A percentile compares a stretch with the other conserved stretches of the same genome.
phyloP scores from a whole-genome alignment of 2,113 vertebrate genomes.

The Glareola pratincola region DNA sequence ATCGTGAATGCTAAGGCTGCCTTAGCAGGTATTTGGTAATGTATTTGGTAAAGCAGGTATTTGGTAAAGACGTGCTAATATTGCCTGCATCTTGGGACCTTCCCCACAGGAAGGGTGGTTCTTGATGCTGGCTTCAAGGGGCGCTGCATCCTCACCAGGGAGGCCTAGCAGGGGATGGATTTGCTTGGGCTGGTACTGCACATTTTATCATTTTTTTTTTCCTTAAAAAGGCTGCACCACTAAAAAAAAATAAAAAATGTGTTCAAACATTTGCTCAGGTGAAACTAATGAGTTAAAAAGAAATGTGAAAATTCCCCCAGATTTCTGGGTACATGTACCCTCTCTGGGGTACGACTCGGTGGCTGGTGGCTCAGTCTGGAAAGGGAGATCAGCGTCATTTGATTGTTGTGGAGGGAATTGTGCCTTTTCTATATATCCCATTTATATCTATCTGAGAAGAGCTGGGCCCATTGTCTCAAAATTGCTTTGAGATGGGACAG shows the following conservation, averaged over 20 bases:
- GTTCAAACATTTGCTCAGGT: background rate
- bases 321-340: background rate
- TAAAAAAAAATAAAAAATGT: background rate
- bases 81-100: background rate
- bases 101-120: background rate
- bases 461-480: constrained; percentile 29
- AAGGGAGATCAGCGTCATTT: background rate
- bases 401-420: background rate
- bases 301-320: background rate
- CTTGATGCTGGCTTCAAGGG: background rate
- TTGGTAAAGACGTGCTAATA: background rate
- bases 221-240: background rate
- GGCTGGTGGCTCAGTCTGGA: background rate
- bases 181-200: background rate
- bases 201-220: background rate
- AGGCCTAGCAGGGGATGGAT: background rate
- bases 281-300: background rate
- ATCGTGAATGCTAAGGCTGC: background rate
- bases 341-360: background rate
- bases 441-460: constrained; percentile 29
- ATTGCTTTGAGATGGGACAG: constrained; percentile 22
- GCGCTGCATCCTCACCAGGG: background rate
- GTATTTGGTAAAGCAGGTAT: too few species aligned
- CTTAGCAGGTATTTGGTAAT: background rate
- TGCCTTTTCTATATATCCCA: background rate